Evolutionary conservation across 2,113 vertebrate species (phyloP).

Genomic region (Sialia sialis): DNA sequence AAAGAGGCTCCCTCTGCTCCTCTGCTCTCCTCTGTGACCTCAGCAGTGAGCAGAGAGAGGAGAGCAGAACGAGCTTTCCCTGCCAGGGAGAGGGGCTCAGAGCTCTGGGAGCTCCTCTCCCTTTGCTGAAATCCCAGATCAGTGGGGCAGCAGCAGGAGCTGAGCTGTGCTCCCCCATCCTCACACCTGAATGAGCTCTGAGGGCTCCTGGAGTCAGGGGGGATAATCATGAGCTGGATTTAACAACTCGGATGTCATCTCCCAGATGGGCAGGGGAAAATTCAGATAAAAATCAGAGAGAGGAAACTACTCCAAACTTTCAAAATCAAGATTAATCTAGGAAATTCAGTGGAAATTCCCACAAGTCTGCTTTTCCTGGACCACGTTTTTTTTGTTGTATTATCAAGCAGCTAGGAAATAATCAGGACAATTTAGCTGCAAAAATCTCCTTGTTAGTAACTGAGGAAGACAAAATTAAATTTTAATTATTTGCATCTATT

Average conservation of each 20-base stretch:
- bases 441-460: neutral
- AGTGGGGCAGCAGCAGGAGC: fast-evolving
- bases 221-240: neutral
- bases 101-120: too few relatives aligned
- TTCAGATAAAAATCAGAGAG: neutral
- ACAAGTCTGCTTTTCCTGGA: neutral
- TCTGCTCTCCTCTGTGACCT: constrained; percentile 34
- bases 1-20: constrained; percentile 23
- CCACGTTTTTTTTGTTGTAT: fast-evolving
- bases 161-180: too few relatives aligned
- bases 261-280: neutral
- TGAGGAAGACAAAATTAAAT: neutral
- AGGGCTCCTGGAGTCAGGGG: neutral
- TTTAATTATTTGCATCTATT: fast-evolving
- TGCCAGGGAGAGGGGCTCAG: too few relatives aligned
- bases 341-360: neutral
- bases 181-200: neutral
- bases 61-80: neutral
- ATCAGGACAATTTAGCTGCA: neutral
- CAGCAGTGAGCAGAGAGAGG: neutral
- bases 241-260: too few relatives aligned
- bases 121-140: fast-evolving
- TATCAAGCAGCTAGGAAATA: neutral
- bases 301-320: neutral
- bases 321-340: neutral